A percentile compares a stretch with the other conserved stretches of the same genome.
Evolutionary conservation across 2,113 vertebrate species (phyloP).

Genomic region (Himantopus leucocephalus): DNA sequence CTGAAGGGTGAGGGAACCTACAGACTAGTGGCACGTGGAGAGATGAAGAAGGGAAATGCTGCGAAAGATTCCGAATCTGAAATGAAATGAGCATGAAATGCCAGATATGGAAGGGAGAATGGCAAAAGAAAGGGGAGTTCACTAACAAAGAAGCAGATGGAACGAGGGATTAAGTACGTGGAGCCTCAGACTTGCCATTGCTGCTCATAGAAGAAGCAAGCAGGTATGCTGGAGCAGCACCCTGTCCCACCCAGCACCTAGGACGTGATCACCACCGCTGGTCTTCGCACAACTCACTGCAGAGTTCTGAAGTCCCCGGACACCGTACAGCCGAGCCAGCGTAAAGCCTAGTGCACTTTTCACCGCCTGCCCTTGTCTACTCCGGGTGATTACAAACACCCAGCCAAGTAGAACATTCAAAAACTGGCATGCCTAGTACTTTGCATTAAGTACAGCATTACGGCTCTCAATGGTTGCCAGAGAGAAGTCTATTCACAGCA

Average conservation of each 20-base stretch:
- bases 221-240: neutral
- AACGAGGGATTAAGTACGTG: neutral
- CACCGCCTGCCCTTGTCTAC: neutral
- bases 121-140: neutral
- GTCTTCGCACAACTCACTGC: fast-evolving
- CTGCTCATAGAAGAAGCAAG: neutral
- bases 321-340: neutral
- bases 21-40: neutral
- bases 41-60: neutral
- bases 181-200: neutral
- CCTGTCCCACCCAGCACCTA: neutral
- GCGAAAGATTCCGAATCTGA: neutral
- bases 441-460: neutral
- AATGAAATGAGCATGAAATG: neutral
- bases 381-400: neutral
- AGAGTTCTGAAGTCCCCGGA: neutral
- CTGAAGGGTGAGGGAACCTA: neutral
- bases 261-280: no score
- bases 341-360: neutral
- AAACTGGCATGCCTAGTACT: neutral
- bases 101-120: neutral
- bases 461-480: neutral
- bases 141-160: neutral
- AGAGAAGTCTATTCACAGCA: slow-evolving; percentile 9
- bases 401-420: neutral